Conservation (phyloP, 2,113 vertebrate species). For the Cyanocitta stelleri region DNA sequence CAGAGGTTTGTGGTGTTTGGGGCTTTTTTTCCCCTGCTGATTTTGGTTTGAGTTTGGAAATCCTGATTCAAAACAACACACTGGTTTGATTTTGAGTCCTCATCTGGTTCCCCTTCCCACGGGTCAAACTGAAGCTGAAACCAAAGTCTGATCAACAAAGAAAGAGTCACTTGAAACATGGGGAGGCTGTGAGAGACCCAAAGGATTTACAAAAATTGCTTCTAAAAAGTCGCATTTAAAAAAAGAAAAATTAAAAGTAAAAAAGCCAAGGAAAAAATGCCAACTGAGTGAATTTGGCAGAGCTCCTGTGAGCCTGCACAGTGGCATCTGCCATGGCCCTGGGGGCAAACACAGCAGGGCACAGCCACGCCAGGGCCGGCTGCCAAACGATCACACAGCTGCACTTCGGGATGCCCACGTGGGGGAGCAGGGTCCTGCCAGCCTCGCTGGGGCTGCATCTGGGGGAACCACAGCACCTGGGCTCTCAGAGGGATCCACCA, state of each 20-base stretch:
- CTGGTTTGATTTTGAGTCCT: not conserved
- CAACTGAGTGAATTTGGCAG: not conserved
- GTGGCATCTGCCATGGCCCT: not conserved
- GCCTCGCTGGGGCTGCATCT: not conserved
- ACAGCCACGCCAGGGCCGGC: not conserved
- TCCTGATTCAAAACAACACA: not conserved
- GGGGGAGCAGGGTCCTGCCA: not conserved
- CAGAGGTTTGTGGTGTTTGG: not conserved
- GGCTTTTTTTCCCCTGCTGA: fast-evolving
- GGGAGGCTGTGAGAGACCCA: not conserved
- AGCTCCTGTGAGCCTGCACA: not conserved
- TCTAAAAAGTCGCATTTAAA: not conserved
- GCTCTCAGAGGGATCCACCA: not conserved
- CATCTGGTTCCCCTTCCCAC: not conserved
- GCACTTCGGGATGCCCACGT: not conserved
- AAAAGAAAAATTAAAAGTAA: not conserved
- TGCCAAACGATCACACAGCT: not conserved
- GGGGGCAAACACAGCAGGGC: not conserved
- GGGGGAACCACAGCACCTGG: fast-evolving
- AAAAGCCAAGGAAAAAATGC: not conserved
- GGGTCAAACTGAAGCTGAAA: not conserved
- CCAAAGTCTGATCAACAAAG: not conserved
- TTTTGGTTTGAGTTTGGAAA: not conserved
- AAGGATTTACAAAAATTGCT: not conserved
- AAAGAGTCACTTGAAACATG: not conserved